These are phyloP conservation scores for Tenualosa ilisha DNA, from an alignment of 2,797 vertebrate genomes.

Conservation along the genomic window DNA sequence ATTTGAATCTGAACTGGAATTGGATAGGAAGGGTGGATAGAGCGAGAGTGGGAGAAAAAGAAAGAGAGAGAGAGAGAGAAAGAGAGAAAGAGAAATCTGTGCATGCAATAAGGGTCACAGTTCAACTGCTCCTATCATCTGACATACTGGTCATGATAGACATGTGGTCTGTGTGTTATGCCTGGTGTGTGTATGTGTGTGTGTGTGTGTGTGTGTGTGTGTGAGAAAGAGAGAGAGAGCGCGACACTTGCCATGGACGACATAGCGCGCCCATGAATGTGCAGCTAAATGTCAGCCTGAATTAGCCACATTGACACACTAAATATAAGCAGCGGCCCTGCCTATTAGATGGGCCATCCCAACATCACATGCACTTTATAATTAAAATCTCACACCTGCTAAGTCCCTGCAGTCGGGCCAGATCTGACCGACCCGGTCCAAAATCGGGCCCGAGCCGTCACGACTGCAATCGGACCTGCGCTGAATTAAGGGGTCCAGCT, in stretches of 20 bases:
- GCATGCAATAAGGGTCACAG: neutral
- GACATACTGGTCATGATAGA: neutral
- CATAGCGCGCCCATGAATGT: conserved; percentile 3
- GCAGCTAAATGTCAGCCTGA: neutral
- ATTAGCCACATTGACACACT: conserved; percentile 17
- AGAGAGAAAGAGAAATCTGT: neutral
- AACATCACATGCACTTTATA: neutral
- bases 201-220: neutral
- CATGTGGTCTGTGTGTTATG: neutral
- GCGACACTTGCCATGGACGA: neutral
- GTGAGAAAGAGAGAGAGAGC: neutral
- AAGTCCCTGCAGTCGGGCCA: neutral
- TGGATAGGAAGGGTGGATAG: neutral
- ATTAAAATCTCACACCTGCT: conserved; percentile 12
- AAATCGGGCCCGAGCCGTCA: too few species aligned
- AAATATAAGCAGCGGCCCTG: conserved; percentile 9
- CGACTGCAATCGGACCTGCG: neutral
- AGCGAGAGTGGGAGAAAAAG: neutral
- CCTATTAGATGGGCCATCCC: neutral
- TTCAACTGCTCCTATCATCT: neutral
- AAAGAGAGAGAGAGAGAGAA: neutral
- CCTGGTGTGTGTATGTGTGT: neutral
- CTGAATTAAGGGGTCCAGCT: neutral
- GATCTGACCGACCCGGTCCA: too few species aligned
- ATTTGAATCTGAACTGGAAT: neutral